phyloP scores from a whole-genome alignment of 2,888 invertebrate species.

The Aleiodes leptofemur region DNA sequence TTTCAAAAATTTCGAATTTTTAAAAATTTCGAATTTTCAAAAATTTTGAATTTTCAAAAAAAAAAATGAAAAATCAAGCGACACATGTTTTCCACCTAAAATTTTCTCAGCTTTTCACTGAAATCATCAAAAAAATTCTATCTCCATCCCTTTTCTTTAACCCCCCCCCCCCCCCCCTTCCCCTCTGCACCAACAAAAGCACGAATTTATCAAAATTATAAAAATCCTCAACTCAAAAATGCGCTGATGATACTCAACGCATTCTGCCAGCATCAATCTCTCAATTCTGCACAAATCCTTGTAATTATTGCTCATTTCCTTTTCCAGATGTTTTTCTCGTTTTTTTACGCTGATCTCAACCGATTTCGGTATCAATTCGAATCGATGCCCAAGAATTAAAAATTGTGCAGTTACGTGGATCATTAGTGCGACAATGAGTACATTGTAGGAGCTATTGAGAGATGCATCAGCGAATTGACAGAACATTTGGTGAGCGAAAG shows the following conservation, averaged over 20 bases:
- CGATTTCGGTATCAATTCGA: not conserved
- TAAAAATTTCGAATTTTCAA: too few species aligned
- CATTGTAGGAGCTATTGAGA: conserved; percentile 4
- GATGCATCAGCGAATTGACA: not conserved
- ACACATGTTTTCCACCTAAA: too few species aligned
- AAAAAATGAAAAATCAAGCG: too few species aligned
- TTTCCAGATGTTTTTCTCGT: not conserved
- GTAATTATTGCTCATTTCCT: not conserved
- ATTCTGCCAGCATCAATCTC: not conserved
- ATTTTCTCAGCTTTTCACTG: too few species aligned
- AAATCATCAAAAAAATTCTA: too few species aligned
- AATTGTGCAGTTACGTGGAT: not conserved
- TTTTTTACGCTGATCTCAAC: not conserved
- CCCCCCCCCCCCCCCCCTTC: too few species aligned
- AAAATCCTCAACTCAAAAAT: conserved; percentile 12
- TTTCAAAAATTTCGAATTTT: too few species aligned
- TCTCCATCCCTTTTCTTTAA: too few species aligned
- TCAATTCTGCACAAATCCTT: not conserved
- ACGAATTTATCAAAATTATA: not conserved
- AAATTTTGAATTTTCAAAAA: too few species aligned
- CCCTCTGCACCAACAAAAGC: too few species aligned
- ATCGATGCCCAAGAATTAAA: conserved; percentile 1
- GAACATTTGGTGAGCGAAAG: not conserved
- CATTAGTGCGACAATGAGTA: not conserved
- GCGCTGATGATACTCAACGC: not conserved